Evolutionary conservation across 2,113 vertebrate genomes (phyloP), one percentile per base, ranked within the genome.

Genomic region (Mus pahari): DNA sequence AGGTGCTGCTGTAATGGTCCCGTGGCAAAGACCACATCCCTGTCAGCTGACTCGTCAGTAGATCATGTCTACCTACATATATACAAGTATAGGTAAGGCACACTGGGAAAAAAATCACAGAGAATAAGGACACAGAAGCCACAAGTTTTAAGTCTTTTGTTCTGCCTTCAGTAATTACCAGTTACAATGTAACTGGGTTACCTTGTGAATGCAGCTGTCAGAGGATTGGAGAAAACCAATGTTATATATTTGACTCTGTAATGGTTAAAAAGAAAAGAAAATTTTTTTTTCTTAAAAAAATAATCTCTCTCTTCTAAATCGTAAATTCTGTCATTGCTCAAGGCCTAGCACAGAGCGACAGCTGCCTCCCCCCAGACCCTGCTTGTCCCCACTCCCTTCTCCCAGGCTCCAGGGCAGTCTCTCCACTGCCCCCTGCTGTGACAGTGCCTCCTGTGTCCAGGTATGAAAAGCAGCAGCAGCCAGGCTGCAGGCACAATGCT

Each of bases 381-480:
- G 14, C 5, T 1, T 26, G 66, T 2, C 20, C 50, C 62, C 16
- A 26, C 77, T 26, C 1, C 0, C 13, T 28, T 7, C 42, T 42
- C n/a, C n/a, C 19, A 50, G 12, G n/a, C 39, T 10, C 64, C 60
- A 68, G 12, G 13, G 1, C 48, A 1, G 2, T 64, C 26, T 7
- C 20, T 3, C 60, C 60, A 42, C 70, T 58, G 7, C 39, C 64
- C 64, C 58, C 66, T n/a, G 16, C 0, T 0, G 2, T 17, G 48
- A 42, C 16, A 1, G 28, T 5, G 11, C 2, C 48, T n/a, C 81
- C 58, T 26, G 3, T 14, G 55, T n/a, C 3, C 2, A 2, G 0
- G 2, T 24, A 7, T 50, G 50, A 28, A 53, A 9, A 64, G 0
- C 1, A 42, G 39, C 86, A 84, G 81, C 50, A 62, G 55, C 45